phyloP scores from a whole-genome alignment of 2,113 vertebrate genomes.

The Thalassarche chlororhynchos region DNA sequence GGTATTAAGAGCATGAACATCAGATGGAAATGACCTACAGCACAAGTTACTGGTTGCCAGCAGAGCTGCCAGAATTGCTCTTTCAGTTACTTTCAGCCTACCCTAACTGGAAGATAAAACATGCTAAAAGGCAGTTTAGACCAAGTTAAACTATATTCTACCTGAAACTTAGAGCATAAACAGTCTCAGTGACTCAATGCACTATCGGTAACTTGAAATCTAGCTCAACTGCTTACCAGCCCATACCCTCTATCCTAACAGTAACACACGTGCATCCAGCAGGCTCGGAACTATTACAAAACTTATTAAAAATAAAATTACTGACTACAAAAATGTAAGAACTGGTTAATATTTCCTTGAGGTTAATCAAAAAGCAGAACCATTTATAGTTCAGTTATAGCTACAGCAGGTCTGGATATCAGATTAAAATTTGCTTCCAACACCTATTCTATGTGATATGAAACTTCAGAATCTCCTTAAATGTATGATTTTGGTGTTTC shows the following conservation, averaged over 20 bases:
- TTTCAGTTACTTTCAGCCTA: not conserved
- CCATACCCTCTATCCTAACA: not conserved
- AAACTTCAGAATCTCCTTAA: not conserved
- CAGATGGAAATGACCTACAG: not conserved
- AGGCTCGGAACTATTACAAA: not conserved
- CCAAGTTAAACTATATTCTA: not conserved
- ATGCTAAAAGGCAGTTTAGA: not conserved
- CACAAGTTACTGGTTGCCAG: not conserved
- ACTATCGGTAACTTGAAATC: not conserved
- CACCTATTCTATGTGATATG: rapidly evolving
- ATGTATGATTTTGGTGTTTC: not conserved
- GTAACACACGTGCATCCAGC: rapidly evolving
- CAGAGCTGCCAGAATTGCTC: not conserved
- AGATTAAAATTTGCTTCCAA: not conserved
- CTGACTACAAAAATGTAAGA: not conserved
- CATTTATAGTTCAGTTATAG: not conserved
- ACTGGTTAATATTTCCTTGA: not conserved
- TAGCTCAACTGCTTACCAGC: not conserved
- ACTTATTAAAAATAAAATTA: not conserved
- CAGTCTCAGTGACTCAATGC: not conserved
- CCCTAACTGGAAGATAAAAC: not conserved
- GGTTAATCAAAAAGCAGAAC: not conserved
- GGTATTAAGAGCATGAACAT: not conserved
- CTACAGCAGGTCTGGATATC: not conserved
- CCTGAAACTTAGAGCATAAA: not conserved